Evolutionary conservation across 2,113 vertebrate genomes (phyloP), one percentile per base, ranked within the genome.

Genomic region (Procavia capensis): DNA sequence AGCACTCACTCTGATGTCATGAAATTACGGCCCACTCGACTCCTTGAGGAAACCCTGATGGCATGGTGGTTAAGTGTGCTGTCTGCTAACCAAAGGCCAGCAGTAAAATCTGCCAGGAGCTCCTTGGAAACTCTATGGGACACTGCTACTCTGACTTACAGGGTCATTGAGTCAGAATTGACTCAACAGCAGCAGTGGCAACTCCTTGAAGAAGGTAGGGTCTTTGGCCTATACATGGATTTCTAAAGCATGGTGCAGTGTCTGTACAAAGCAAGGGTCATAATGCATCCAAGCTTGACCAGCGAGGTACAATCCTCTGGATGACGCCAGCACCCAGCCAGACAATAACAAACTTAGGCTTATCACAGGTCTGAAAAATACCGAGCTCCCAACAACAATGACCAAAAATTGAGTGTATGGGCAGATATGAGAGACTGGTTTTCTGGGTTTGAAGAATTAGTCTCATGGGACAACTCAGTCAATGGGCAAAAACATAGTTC

Each of bases 181-280:
- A n/a, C n/a, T n/a, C n/a, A n/a, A n/a, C n/a, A n/a, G n/a, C n/a
- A n/a, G n/a, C n/a, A n/a, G n/a, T n/a, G n/a, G n/a, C n/a, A n/a
- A n/a, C n/a, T n/a, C n/a, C n/a, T n/a, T n/a, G n/a, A n/a, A n/a
- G n/a, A 34, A 27, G 0, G 0, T 3, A 43, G 75, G 13, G 19
- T 36, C 27, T 36, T n/a, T n/a, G 43, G 50, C n/a, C 79, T 9
- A 22, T 22, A 27, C 10, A n/a, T 0, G 0, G 2, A 9, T 20
- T 25, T 63, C 70, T 34, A 29, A 54, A 84, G 78, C 29, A 27
- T 2, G 22, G n/a, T 39, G 14, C 25, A 10, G 45, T 4, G 31
- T 34, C 70, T 43, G 47, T 61, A 34, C 74, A 66, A 36, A 81
- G 1, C 63, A 39, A 31, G 5, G 39, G 19, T 43, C 7, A 0